These are phyloP conservation scores for Sialia sialis DNA, from an alignment of 2,113 vertebrate species.

Conservation along the genomic window DNA sequence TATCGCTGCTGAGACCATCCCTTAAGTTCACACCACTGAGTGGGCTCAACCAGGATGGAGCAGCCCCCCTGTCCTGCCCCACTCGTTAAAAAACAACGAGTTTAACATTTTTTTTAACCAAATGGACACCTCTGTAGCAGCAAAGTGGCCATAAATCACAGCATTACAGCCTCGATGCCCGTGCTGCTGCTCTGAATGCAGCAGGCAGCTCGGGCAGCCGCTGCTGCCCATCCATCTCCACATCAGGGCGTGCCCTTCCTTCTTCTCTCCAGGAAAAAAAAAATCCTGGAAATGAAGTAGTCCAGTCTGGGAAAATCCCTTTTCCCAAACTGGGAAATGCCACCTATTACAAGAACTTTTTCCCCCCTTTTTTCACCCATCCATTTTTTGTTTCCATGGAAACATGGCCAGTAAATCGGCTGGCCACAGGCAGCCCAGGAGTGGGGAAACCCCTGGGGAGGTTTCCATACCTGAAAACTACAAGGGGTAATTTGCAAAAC, in stretches of 20 bases:
- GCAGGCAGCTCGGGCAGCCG: neutral
- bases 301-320: neutral
- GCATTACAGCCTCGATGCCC: accelerated
- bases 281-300: neutral
- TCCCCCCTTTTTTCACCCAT: neutral
- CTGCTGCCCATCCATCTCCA: neutral
- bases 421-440: neutral
- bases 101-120: neutral
- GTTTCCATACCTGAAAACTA: constrained; percentile 22
- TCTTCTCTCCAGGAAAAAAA: neutral
- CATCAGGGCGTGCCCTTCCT: accelerated
- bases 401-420: neutral
- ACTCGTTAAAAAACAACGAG: neutral
- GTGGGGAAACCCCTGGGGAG: neutral
- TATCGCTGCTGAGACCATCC: neutral
- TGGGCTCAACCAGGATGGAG: neutral
- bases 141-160: neutral
- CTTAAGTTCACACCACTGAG: neutral
- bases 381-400: constrained; percentile 30
- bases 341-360: neutral
- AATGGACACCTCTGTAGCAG: neutral
- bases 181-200: neutral
- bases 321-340: neutral
- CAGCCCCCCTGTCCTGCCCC: neutral
- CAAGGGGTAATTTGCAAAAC: constrained; percentile 40